Evolutionary conservation across 1,140 invertebrate species (phyloP), one percentile per base, ranked within the genome.

Genomic region (Drosophila subobscura): DNA sequence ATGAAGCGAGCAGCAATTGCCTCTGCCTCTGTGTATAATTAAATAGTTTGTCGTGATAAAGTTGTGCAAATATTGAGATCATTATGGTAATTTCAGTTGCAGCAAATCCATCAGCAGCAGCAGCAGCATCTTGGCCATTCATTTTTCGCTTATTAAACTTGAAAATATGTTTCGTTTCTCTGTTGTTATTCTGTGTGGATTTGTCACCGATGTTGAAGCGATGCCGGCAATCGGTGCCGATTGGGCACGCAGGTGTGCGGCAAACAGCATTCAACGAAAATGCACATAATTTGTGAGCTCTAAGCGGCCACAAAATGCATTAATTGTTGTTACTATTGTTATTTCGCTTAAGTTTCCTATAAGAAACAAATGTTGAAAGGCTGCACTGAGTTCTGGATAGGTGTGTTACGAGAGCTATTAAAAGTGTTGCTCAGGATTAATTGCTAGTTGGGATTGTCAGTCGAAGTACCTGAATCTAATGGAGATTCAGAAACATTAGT

Each of bases 41-140:
- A 88, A 88, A 88, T 83, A 60, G 41, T 79, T 53, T 55, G 64
- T 88, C 83, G 83, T 88, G 83, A 88, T 88, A 88, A 81, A 88
- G 84, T 68, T 72, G 83, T 79, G 72, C 75, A 88, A 88, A 88
- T 88, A 88, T 88, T 88, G 83, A 88, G 83, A 88, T 88, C 83
- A 88, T 88, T 88, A 88, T 88, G 83, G 74, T 88, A 88, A 88
- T 88, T 73, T 74, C 20, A 44, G 42, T 41, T 70, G 79, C 77
- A 72, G 63, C 75, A 65, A 44, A 71, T 68, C 76, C 53, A 56
- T 65, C 49, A 37, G 37, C 45, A 22, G 59, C 59, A 16, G 23
- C 14, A 12, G 16, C 50, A 45, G 64, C 78, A 60, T 81, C 83
- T 83, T 64, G 74, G 74, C 73, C 81, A 85, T 72, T 59, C 78